Base-by-base conservation (phyloP, 2,113 vertebrate species). In the Gambusia holbrooki region DNA sequence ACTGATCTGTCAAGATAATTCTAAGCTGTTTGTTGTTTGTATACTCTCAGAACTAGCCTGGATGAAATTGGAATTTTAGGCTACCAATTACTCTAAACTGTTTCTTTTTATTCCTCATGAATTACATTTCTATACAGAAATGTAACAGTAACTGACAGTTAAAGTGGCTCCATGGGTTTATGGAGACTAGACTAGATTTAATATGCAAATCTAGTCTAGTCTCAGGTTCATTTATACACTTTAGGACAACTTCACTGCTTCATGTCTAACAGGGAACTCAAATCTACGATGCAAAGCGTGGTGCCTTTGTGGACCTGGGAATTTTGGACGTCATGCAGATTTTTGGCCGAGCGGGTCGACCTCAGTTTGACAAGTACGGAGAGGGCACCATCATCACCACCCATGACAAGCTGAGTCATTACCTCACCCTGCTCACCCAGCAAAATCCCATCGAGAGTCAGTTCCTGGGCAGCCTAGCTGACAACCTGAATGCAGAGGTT, bases 321-420 rank as follows among this genome's bases (percentile, higher is more conserved):
- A 99, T 99, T 94, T 94, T 99, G 94, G 98, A 99, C 81, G 98
- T 99, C 90, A 99, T 99, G 97, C 98, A 99, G 95, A 99, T 99
- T 89, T 99, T 99, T 80, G 98, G 98, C 27, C 95, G 98, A 35
- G 98, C 98, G 3, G 98, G 98, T 80, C 95, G 98, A 66, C 98
- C 98, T 28, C 98, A 99, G 89, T 99, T 99, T 80, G 97, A 99
- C 88, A 97, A 95, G 91, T 97, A 95, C 64, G 98, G 98, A 45
- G 97, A 98, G 94, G 98, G 98, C 82, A 88, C 96, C 92, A 99
- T 99, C 91, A 98, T 99, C 90, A 99, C 98, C 82, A 95, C 95
- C 45, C 97, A 99, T 3, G 98, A 99, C 65, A 99, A 99, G 87
- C 96, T 99, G 90, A 99, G 97, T 84, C 97, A 99, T 89, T 99